Evolutionary conservation across 2,797 vertebrate genomes (phyloP), one percentile per base, ranked within the genome.

Genomic region (Tarsius wallacei): DNA sequence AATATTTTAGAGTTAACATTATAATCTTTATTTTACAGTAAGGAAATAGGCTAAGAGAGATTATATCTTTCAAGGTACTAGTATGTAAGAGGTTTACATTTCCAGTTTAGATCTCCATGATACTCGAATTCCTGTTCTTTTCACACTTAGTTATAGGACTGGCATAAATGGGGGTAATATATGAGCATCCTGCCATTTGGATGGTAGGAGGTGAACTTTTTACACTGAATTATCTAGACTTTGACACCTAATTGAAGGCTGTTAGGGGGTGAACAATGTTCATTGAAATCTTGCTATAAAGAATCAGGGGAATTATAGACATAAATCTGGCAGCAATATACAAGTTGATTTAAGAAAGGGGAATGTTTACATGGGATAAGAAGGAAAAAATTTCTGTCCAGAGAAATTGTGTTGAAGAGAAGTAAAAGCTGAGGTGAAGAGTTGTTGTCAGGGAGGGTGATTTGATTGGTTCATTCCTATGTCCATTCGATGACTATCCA

Each of bases 81-180:
- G 26, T 15, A 42, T 28, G 53, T 11, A 6, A 70, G 55, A 94
- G 12, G 11, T 7, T 85, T 87, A 51, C 19, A 85, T 80, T 93
- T 85, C 3, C 47, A 61, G 47, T n/a, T 63, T 21, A n/a, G 6
- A 0, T 2, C 0, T 53, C 28, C 10, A 21, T 33, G 2, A 2
- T 86, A 93, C 53, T 94, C 64, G 70, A 76, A 77, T 21, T 91
- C 31, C 22, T 87, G 0, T 11, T 68, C 1, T 57, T 78, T 66
- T 51, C 74, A 1, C 2, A 33, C 10, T 85, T 64, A 57, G 8
- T 13, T 64, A 68, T 8, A 89, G 5, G 1, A 87, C 26, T 87
- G 4, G 0, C 47, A 71, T 59, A 63, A 77, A 3, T 42, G 9
- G 12, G 17, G 77, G 26, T 76, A 87, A 89, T n/a, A 36, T 26